These are phyloP conservation scores for Heliconius congener DNA, from an alignment of 1,140 invertebrate genomes.

Conservation along the genomic window DNA sequence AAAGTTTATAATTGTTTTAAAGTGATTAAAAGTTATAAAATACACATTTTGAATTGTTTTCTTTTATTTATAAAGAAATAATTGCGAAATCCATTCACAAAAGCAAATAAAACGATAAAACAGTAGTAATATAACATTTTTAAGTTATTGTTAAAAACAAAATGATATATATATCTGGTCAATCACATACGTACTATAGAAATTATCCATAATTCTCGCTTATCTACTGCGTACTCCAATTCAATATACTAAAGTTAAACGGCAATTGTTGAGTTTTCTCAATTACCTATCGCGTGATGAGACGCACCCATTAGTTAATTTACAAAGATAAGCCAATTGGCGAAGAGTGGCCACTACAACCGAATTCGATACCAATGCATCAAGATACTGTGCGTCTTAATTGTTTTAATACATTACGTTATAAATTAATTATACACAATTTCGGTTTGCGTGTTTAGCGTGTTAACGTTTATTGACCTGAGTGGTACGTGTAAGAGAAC, in stretches of 20 bases:
- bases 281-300: slow-evolving; percentile 73
- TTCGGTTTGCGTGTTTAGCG: slow-evolving; percentile 68
- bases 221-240: slow-evolving; percentile 1
- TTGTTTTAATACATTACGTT: slow-evolving; percentile 78
- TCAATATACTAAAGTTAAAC: slow-evolving; percentile 18
- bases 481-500: slow-evolving; percentile 61
- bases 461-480: slow-evolving; percentile 59
- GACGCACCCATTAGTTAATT: slow-evolving; percentile 67
- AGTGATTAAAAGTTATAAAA: no score
- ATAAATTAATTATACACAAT: slow-evolving; percentile 80
- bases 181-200: no score
- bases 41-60: no score
- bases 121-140: no score
- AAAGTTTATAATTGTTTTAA: no score
- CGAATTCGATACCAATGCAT: slow-evolving; percentile 72
- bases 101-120: no score
- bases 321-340: slow-evolving; percentile 78
- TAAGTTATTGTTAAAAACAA: no score
- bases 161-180: no score
- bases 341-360: slow-evolving; percentile 48
- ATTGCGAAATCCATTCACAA: no score
- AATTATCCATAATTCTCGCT: neutral
- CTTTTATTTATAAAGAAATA: no score
- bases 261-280: slow-evolving; percentile 35
- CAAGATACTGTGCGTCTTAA: slow-evolving; percentile 74